A percentile compares a stretch with the other conserved stretches of the same genome.
phyloP scores from a whole-genome alignment of 2,113 vertebrate genomes.

The Lota lota region DNA sequence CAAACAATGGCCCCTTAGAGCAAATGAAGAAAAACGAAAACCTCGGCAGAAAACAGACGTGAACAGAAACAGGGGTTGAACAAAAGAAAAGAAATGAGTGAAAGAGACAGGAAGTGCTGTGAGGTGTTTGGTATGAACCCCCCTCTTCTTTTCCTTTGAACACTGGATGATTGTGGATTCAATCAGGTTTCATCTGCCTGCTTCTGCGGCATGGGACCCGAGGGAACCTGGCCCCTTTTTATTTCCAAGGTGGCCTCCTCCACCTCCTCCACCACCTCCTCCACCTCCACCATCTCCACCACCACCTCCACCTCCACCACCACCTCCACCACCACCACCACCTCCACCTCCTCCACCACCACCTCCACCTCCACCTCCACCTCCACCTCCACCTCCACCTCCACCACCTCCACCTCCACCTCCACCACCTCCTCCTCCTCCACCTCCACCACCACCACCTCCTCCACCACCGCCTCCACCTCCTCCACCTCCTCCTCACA shows the following conservation, averaged over 20 bases:
- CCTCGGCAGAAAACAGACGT: no score
- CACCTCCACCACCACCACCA: no score
- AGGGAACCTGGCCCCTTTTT: slow-evolving; percentile 25
- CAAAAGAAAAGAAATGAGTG: not conserved
- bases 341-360: not conserved
- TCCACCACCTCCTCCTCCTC: no score
- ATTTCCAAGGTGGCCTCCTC: slow-evolving; percentile 24
- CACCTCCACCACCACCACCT: no score
- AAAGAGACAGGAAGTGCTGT: not conserved
- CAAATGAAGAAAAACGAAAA: no score
- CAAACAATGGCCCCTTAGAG: no score
- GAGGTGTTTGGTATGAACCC: slow-evolving; percentile 23
- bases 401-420: no score
- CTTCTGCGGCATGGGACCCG: slow-evolving; percentile 15
- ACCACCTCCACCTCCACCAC: not conserved
- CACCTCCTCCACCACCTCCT: slow-evolving; percentile 16
- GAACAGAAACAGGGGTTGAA: no score
- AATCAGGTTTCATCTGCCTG: slow-evolving; percentile 50
- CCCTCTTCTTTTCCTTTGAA: slow-evolving; percentile 38
- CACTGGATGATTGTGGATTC: slow-evolving; percentile 36
- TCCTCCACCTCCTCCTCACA: no score
- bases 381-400: no score
- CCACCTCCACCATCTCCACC: slow-evolving; percentile 25
- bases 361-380: not conserved
- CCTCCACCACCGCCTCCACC: no score